Base-by-base conservation (phyloP, 2,113 vertebrate species). In the Brachyhypopomus gauderio region DNA sequence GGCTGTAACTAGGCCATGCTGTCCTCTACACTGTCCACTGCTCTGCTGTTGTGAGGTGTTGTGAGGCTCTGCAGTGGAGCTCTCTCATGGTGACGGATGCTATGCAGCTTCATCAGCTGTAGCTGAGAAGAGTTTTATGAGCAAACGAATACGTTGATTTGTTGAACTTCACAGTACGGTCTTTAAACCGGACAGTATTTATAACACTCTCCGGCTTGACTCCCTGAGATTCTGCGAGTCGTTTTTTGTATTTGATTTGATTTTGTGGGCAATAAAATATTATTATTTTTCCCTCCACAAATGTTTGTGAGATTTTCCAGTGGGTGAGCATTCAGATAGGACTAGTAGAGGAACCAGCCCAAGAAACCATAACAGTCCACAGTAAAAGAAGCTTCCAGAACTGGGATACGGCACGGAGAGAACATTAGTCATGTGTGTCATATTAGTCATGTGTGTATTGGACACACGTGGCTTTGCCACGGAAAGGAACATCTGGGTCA, bases 381-480 rank as follows among this genome's bases (percentile, higher is more conserved):
- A 45, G 52, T 0, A 80, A 20, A 38, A 38, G 41, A 22, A 59
- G 20, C 23, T 20, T 25, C 52, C 55, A 36, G 64, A 73, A 72
- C 72, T 30, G 60, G 63, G 36, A 38, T 64, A 36, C 58, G 34
- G 72, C 34, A 22, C 55, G 38, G 17, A 20, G 19, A 64, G 72
- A 3, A 3, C 30, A 30, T 30, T 30, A 30, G 30, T 30, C 30
- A 30, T 30, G 72, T 11, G 34, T 52, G 22, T 22, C 59, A 73
- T 64, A 48, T 45, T 23, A 36, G 52, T 12, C 12, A 34, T 73
- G 52, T 64, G 20, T 74, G 14, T 9, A 5, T n/a, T 78, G 38
- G 69, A 55, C 23, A n/a, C 52, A 59, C n/a, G 67, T 81, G 36
- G 67, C 38, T 45, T 41, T 41, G 69, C 58, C 17, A 4, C 70